Conservation (phyloP, 1,140 invertebrate genomes). For the Capitella teleta region DNA sequence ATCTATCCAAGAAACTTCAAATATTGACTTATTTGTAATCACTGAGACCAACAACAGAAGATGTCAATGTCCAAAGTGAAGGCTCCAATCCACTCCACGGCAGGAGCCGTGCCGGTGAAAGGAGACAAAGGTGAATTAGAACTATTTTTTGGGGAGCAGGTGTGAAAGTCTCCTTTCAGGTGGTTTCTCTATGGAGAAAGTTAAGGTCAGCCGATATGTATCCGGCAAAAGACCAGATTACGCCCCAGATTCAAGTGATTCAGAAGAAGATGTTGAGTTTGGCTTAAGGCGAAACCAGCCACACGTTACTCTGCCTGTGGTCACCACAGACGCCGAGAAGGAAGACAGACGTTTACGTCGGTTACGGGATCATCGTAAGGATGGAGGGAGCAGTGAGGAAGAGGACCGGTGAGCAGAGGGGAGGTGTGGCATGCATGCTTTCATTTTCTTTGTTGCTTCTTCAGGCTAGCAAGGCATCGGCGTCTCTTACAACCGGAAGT, state of each 20-base stretch:
- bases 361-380: slow-evolving; percentile 21
- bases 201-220: slow-evolving; percentile 46
- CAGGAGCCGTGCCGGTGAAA: no score
- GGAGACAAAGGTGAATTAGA: no score
- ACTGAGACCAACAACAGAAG: no score
- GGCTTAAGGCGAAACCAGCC: slow-evolving; percentile 15
- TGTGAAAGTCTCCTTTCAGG: slow-evolving; percentile 25
- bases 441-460: not conserved
- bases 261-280: slow-evolving; percentile 40
- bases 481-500: slow-evolving; percentile 36
- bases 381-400: slow-evolving; percentile 28
- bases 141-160: no score
- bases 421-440: not conserved
- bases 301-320: not conserved
- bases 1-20: no score
- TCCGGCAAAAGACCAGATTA: slow-evolving; percentile 44
- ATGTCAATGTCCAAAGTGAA: no score
- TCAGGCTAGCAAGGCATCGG: slow-evolving; percentile 30
- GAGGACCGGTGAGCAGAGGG: slow-evolving; percentile 15
- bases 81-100: no score
- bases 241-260: slow-evolving; percentile 48
- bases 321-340: not conserved
- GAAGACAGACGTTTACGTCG: slow-evolving; percentile 26
- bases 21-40: no score
- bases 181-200: slow-evolving; percentile 44